Conservation (phyloP, 2,113 vertebrate genomes). For the Tetraodon nigroviridis region DNA sequence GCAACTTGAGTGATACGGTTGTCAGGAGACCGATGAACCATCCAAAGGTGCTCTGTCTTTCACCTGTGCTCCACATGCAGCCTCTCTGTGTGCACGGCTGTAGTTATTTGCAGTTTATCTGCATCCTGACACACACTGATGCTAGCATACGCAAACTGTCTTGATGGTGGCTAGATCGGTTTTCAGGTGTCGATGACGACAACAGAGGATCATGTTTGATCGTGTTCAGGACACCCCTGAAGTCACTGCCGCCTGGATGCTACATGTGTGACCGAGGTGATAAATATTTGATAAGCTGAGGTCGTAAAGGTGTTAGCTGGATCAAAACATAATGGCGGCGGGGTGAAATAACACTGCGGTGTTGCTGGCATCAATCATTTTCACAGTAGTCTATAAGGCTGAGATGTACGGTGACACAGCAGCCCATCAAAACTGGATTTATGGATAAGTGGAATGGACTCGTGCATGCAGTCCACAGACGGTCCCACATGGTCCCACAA, state of each 20-base stretch:
- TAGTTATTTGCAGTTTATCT: constrained; percentile 7
- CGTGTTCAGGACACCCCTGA: constrained; percentile 10
- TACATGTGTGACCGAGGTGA: constrained; percentile 13
- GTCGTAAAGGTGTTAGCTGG: constrained; percentile 31
- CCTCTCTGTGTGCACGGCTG: constrained; percentile 39
- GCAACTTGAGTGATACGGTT: constrained; percentile 32
- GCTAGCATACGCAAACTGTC: no score
- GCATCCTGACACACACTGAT: background rate
- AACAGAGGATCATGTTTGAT: background rate
- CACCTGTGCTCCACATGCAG: constrained; percentile 26
- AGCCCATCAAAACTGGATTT: constrained; percentile 38
- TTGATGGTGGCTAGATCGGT: background rate
- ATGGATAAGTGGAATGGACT: constrained; percentile 11
- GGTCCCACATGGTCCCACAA: constrained; percentile 22
- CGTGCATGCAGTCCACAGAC: constrained; percentile 21
- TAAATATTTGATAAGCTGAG: constrained; percentile 57
- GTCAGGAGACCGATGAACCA: constrained; percentile 47
- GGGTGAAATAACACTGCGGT: constrained; percentile 1
- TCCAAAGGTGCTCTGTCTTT: constrained; percentile 35
- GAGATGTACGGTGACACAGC: constrained; percentile 22
- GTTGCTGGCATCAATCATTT: constrained; percentile 30
- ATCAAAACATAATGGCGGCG: constrained; percentile 29
- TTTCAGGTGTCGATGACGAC: background rate
- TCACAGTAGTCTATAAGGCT: constrained; percentile 10
- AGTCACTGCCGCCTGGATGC: constrained; percentile 13